Evolutionary conservation across 2,113 vertebrate species (phyloP).

Genomic region (Tragelaphus buxtoni): DNA sequence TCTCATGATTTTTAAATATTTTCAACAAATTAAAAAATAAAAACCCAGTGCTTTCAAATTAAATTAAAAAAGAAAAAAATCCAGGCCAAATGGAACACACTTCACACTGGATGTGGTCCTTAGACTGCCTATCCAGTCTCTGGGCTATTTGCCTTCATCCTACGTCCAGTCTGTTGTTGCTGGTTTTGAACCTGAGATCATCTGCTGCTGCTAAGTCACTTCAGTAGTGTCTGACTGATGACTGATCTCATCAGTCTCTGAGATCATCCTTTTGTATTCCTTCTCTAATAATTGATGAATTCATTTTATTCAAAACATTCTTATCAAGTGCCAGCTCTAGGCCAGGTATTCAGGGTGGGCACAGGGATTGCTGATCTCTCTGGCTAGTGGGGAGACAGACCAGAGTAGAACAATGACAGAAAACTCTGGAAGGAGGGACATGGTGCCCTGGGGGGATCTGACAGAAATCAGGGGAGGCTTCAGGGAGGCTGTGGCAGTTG

Average conservation of each 20-base stretch:
- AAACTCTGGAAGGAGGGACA: not conserved
- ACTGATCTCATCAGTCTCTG: not conserved
- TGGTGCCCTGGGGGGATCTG: too few species aligned
- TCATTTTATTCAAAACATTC: not conserved
- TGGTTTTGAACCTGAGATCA: not conserved
- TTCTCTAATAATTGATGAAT: not conserved
- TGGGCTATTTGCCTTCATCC: not conserved
- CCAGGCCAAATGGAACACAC: not conserved
- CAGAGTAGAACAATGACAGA: not conserved
- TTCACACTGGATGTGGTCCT: not conserved
- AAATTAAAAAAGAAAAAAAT: not conserved
- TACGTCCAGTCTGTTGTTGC: not conserved
- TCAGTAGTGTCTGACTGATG: too few species aligned
- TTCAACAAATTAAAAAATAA: not conserved
- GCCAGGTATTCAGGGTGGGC: not conserved
- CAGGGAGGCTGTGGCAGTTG: not conserved
- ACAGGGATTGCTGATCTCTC: not conserved
- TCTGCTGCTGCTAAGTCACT: too few species aligned
- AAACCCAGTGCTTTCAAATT: not conserved
- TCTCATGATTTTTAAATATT: not conserved
- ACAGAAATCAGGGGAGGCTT: not conserved
- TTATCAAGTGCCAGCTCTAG: not conserved
- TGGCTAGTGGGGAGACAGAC: not conserved
- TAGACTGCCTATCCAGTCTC: not conserved
- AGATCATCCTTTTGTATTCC: not conserved